These are phyloP conservation scores for Deroplatys truncata DNA, from an alignment of 2,888 invertebrate genomes.

Conservation along the genomic window DNA sequence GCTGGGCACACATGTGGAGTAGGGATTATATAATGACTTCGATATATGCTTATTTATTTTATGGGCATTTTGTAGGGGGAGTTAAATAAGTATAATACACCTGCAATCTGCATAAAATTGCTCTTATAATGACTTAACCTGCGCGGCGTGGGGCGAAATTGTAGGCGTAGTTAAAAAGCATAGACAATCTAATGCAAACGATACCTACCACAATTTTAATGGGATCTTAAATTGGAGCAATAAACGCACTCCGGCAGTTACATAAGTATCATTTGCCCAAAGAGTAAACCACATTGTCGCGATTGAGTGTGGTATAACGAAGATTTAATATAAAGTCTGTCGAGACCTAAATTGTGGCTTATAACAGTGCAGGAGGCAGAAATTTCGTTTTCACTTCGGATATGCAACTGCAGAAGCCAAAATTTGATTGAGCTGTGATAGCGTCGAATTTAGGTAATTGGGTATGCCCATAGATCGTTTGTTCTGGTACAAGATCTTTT, in stretches of 20 bases:
- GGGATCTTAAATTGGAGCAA: neutral
- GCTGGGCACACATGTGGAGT: neutral
- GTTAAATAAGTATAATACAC: neutral
- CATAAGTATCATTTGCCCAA: too few species aligned
- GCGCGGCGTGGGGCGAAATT: neutral
- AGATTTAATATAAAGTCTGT: too few species aligned
- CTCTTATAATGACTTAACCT: neutral
- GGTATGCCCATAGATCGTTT: too few species aligned
- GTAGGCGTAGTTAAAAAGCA: neutral
- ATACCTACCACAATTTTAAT: neutral
- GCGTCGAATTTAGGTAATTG: too few species aligned
- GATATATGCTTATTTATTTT: neutral
- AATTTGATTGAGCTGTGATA: too few species aligned
- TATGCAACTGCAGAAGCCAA: too few species aligned
- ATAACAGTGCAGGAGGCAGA: too few species aligned
- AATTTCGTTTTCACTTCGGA: too few species aligned
- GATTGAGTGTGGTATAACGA: too few species aligned
- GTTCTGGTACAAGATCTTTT: too few species aligned
- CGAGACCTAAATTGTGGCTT: too few species aligned
- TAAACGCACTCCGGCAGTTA: neutral
- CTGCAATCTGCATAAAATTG: neutral
- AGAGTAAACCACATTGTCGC: too few species aligned
- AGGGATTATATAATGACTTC: neutral
- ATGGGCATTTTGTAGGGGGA: neutral
- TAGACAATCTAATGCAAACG: neutral